phyloP scores from a whole-genome alignment of 2,113 vertebrate genomes.

The Larimichthys polyactis region DNA sequence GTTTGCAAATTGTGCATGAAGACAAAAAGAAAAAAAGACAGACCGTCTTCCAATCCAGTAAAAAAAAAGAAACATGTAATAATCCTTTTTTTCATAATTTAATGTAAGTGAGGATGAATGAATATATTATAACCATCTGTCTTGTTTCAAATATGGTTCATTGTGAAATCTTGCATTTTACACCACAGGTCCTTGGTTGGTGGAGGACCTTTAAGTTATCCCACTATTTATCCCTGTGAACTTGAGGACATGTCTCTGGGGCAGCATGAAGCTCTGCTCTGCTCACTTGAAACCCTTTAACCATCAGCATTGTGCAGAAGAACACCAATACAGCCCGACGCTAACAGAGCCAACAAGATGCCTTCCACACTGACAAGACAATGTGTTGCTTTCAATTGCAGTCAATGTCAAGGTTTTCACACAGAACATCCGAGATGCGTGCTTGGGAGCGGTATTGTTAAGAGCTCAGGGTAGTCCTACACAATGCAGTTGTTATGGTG shows the following conservation, averaged over 20 bases:
- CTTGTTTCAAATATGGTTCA: not conserved
- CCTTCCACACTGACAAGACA: conserved; percentile 55
- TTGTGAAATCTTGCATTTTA: not conserved
- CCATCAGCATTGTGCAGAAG: conserved; percentile 26
- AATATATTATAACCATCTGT: not conserved
- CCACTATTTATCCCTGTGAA: conserved; percentile 37
- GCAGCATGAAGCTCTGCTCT: conserved; percentile 19
- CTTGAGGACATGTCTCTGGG: conserved; percentile 44
- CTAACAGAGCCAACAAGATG: conserved; percentile 52
- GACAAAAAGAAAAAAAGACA: not conserved
- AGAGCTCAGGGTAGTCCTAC: conserved; percentile 59
- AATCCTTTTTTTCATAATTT: not conserved
- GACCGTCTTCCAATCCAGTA: not conserved
- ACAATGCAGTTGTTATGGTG: conserved; percentile 72
- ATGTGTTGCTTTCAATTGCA: conserved; percentile 57
- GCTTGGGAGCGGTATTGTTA: conserved; percentile 59
- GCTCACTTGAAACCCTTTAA: conserved; percentile 23
- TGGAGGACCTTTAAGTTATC: not conserved
- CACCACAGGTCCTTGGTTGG: not conserved
- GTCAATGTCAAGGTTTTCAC: conserved; percentile 70
- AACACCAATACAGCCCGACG: conserved; percentile 14
- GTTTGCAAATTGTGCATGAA: not conserved
- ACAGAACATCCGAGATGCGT: conserved; percentile 49
- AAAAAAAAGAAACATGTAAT: not conserved
- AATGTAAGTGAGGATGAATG: not conserved